Evolutionary conservation across 2,113 vertebrate genomes (phyloP), one percentile per base, ranked within the genome.

Genomic region (Dolichallabes microphthalmus): DNA sequence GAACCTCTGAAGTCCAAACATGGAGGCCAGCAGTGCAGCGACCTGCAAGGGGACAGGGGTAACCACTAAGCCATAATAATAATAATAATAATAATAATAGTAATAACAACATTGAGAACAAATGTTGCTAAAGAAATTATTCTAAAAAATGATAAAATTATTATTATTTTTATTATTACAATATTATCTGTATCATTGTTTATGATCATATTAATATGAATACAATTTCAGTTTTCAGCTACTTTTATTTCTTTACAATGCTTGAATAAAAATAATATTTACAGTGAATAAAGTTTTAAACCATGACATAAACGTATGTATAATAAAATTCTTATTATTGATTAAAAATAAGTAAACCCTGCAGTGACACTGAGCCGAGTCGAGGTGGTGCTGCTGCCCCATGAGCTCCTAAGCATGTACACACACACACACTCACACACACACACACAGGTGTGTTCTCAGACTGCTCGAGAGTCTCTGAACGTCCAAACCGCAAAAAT

Each of bases 291-390:
- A 45, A 45, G 7, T 45, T 45, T 45, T 8, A 68, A 68, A 32
- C 14, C 5, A 68, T 2, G 5, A 35, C 15, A 35, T 69, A 19
- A 17, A 15, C 17, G 1, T 19, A 68, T 68, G 9, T 50, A 5
- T 25, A 5, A 52, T 74, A 52, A 74, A 50, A 74, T 50, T 27
- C 7, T 9, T n/a, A 30, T 10, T 76, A 53, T 0, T 50, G 25
- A 57, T 57, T 3, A 58, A 7, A n/a, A 35, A 60, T 45, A 35
- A 61, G 78, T 63, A 8, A n/a, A 75, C n/a, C 1, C 95, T 98
- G 94, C 96, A 97, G 96, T 97, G 96, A 96, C 95, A 96, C 91
- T 94, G 93, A 93, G 94, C 90, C 95, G 94, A 94, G 92, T 94
- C 91, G 45, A 87, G 95, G 94, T 95, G 92, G 94, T 94, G 94